phyloP scores from a whole-genome alignment of 2,113 vertebrate species.

The Albula goreensis region DNA sequence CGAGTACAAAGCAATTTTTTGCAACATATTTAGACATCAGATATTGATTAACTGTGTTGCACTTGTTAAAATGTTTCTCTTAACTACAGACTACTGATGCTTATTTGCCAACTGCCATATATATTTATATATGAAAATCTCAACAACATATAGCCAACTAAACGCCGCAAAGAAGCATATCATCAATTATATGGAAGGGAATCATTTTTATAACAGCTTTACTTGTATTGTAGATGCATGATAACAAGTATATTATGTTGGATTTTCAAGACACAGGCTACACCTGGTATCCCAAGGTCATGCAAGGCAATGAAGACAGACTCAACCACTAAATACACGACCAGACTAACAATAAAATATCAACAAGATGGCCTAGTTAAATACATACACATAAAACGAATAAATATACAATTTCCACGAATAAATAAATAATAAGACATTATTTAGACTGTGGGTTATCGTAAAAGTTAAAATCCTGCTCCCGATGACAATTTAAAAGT shows the following conservation, averaged over 20 bases:
- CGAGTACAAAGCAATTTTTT: too few relatives aligned
- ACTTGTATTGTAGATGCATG: background rate
- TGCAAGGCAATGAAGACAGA: background rate
- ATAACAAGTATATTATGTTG: background rate
- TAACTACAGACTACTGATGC: too few relatives aligned
- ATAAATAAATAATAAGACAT: constrained; percentile 26
- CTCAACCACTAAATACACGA: background rate
- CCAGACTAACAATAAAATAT: background rate
- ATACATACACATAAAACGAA: constrained; percentile 7
- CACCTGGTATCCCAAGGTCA: background rate
- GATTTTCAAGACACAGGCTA: background rate
- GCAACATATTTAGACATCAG: too few relatives aligned
- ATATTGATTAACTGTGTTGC: too few relatives aligned
- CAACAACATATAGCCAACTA: background rate
- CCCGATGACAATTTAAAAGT: constrained; percentile 31
- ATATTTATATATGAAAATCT: background rate
- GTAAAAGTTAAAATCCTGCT: constrained; percentile 32
- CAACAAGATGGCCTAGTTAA: constrained; percentile 8
- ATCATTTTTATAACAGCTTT: background rate
- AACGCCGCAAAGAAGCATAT: background rate
- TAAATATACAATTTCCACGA: constrained; percentile 23
- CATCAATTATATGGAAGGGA: background rate
- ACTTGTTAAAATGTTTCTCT: too few relatives aligned
- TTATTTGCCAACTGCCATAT: too few relatives aligned
- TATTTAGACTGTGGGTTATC: constrained; percentile 29